Evolutionary conservation across 2,113 vertebrate species (phyloP), one percentile per base, ranked within the genome.

Genomic region (Edolisoma coerulescens): DNA sequence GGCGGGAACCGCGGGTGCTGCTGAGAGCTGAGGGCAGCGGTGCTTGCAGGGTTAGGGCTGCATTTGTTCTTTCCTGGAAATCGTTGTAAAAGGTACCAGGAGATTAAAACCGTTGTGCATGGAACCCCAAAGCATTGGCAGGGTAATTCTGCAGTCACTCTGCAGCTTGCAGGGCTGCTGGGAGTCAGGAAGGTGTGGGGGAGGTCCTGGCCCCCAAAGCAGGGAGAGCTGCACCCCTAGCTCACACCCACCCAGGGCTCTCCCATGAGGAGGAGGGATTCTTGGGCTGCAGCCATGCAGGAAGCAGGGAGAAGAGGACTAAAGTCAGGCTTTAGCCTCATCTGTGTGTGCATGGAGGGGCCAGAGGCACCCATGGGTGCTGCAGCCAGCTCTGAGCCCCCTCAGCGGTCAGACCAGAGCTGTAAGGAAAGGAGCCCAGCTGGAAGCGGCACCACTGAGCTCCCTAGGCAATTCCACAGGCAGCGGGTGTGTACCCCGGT

Each of bases 1-100:
- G 1, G 89, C 12, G 0, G 84, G 61, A 28, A 3, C 20, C 10
- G 49, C 2, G 0, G 84, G 9, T 0, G 2, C 80, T 49, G 41
- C 33, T 49, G 32, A n/a, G 37, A 87, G 5, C 8, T 1, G 45
- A 61, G 60, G 67, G 69, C 71, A 71, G 70, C 44, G 60, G 54
- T 13, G 3, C 41, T 52, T 5, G 10, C 3, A 18, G 75, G 26
- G 3, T 16, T 33, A 26, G 45, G 41, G 26, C 2, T 57, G 54
- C 27, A 12, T 16, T n/a, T 54, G 5, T 64, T 23, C 47, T 53
- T 8, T 5, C 73, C 56, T 44, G 68, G 67, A 53, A 94, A 91
- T 80, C 54, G 37, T 47, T 57, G 59, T 74, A 74, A 96, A 95
- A 94, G 59, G 67, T 39, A 9, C 22, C 0, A 1, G 30, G 42